phyloP scores from a whole-genome alignment of 1,140 invertebrate genomes.

The Drosophila insularis region DNA sequence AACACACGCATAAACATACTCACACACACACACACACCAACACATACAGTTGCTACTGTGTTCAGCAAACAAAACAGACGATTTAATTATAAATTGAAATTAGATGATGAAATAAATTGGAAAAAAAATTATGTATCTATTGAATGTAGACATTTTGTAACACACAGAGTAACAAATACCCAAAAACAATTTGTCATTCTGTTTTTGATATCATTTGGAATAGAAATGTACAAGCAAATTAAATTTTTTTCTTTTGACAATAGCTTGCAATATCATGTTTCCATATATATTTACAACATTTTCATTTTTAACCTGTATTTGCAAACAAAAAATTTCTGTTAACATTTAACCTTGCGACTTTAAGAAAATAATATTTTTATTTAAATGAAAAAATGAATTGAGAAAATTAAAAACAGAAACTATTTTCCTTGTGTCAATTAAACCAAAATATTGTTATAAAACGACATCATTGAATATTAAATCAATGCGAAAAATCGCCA shows the following conservation, averaged over 20 bases:
- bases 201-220: conserved; percentile 1
- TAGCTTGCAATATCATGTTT: background rate
- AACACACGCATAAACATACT: background rate
- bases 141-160: conserved; percentile 10
- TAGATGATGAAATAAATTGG: conserved; percentile 24
- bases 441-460: too few species aligned
- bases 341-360: too few species aligned
- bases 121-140: background rate
- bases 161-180: background rate
- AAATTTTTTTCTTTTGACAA: background rate
- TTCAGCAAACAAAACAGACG: conserved; percentile 46
- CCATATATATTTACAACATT: background rate
- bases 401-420: too few species aligned
- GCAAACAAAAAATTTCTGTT: too few species aligned
- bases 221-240: background rate
- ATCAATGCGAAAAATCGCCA: background rate
- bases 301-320: too few species aligned
- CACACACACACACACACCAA: background rate
- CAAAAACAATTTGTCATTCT: background rate
- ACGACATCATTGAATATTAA: background rate
- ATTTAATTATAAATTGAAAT: conserved; percentile 70
- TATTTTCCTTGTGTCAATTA: too few species aligned
- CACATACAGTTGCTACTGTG: conserved; percentile 1
- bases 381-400: too few species aligned
- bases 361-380: too few species aligned